phyloP scores from a whole-genome alignment of 2,888 invertebrate genomes.

The Zygothrica quintamaculata region DNA sequence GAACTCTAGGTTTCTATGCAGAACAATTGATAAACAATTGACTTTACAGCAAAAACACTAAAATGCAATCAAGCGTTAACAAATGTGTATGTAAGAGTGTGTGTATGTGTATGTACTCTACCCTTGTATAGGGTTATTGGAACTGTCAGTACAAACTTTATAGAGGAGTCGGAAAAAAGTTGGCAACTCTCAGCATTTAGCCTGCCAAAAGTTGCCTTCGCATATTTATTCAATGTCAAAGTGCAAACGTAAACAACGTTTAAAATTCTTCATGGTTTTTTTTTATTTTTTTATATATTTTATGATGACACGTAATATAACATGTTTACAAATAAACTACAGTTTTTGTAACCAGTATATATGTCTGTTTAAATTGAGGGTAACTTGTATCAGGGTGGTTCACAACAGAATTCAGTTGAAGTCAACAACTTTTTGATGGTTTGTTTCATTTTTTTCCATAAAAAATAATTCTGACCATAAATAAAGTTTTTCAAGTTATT shows the following conservation, averaged over 20 bases:
- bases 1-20: constrained; percentile 30
- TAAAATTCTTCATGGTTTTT: too few species aligned
- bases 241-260: constrained; percentile 15
- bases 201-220: constrained; percentile 34
- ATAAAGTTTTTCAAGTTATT: too few species aligned
- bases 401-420: not conserved
- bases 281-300: constrained; percentile 16
- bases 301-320: constrained; percentile 7
- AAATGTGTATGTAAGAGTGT: constrained; percentile 38
- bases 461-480: too few species aligned
- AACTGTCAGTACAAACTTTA: constrained; percentile 22
- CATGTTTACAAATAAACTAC: not conserved
- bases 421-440: not conserved
- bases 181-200: constrained; percentile 32
- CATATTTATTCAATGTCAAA: constrained; percentile 25
- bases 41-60: constrained; percentile 53
- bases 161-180: constrained; percentile 28
- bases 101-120: constrained; percentile 4
- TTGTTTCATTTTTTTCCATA: too few species aligned
- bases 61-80: constrained; percentile 72
- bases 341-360: too few species aligned
- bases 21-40: constrained; percentile 73
- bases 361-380: too few species aligned
- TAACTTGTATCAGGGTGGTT: too few species aligned
- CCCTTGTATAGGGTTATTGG: constrained; percentile 21